These are phyloP conservation scores for Helicoverpa zea DNA, from an alignment of 1,140 invertebrate genomes.

Conservation along the genomic window DNA sequence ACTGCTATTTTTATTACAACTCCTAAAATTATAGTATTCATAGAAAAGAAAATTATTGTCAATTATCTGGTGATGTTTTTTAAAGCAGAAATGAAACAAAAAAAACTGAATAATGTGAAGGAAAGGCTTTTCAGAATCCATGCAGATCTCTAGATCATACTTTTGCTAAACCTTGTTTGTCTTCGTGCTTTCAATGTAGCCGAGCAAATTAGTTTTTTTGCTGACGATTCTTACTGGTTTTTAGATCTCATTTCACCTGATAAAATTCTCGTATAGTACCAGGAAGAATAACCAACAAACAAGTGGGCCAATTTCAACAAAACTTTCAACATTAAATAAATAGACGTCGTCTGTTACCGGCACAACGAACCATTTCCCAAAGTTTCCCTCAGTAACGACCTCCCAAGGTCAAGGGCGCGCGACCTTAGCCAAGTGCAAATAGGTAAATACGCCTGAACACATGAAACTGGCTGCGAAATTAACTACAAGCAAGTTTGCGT, in stretches of 20 bases:
- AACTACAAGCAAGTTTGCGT: not conserved
- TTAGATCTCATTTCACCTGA: too few species aligned
- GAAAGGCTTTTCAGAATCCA: too few species aligned
- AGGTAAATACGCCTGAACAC: constrained; percentile 7
- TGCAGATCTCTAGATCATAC: too few species aligned
- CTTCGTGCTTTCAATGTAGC: too few species aligned
- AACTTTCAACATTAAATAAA: constrained; percentile 2
- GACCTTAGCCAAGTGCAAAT: constrained; percentile 3
- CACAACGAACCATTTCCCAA: not conserved
- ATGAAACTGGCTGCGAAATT: not conserved
- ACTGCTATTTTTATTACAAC: not conserved
- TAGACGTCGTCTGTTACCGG: not conserved
- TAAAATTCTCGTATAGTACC: too few species aligned
- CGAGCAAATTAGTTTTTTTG: too few species aligned
- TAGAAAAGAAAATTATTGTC: not conserved
- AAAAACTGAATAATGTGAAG: not conserved
- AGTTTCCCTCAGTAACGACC: not conserved
- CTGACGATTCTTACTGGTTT: too few species aligned
- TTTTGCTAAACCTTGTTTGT: too few species aligned
- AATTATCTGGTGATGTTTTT: not conserved
- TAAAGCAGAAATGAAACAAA: not conserved
- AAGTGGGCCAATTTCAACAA: not conserved
- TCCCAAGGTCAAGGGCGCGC: not conserved
- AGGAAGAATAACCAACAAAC: too few species aligned
- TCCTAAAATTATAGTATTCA: constrained; percentile 15